These are phyloP conservation scores for Otus scops DNA, from an alignment of 2,797 vertebrate genomes.

Conservation along the genomic window DNA sequence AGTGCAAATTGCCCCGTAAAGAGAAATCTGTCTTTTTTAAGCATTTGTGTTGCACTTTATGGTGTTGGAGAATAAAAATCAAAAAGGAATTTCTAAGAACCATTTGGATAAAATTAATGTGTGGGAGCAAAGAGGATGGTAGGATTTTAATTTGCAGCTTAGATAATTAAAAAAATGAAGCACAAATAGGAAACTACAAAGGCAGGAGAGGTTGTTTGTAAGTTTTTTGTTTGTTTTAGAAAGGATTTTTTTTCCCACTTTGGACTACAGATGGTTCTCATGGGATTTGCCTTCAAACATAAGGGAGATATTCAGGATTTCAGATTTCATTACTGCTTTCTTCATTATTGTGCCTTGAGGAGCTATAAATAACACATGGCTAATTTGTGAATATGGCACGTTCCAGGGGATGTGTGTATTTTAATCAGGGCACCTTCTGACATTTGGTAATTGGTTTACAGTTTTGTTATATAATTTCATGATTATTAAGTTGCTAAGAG, in stretches of 20 bases:
- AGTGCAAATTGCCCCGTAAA: neutral
- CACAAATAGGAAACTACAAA: neutral
- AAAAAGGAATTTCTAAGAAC: neutral
- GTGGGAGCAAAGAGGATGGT: neutral
- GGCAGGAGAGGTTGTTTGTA: neutral
- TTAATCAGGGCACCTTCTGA: slow-evolving; percentile 66
- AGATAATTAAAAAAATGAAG: neutral
- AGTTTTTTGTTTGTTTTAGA: neutral
- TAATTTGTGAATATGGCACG: slow-evolving; percentile 55
- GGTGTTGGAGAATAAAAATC: neutral
- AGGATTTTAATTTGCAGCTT: neutral
- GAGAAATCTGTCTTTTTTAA: neutral
- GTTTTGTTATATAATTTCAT: slow-evolving; percentile 62
- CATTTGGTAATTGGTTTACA: slow-evolving; percentile 63
- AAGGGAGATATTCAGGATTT: slow-evolving; percentile 47
- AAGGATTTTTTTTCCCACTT: neutral
- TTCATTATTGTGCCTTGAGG: slow-evolving; percentile 49
- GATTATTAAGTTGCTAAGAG: slow-evolving; percentile 32
- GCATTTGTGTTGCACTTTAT: neutral
- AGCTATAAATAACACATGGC: slow-evolving; percentile 69
- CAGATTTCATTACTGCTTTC: slow-evolving; percentile 60
- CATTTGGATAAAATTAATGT: neutral
- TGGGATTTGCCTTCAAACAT: slow-evolving; percentile 40
- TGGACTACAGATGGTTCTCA: slow-evolving; percentile 29
- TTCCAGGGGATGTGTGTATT: slow-evolving; percentile 48